Base-by-base conservation (phyloP, 2,113 vertebrate genomes). In the Sylvietta virens region DNA sequence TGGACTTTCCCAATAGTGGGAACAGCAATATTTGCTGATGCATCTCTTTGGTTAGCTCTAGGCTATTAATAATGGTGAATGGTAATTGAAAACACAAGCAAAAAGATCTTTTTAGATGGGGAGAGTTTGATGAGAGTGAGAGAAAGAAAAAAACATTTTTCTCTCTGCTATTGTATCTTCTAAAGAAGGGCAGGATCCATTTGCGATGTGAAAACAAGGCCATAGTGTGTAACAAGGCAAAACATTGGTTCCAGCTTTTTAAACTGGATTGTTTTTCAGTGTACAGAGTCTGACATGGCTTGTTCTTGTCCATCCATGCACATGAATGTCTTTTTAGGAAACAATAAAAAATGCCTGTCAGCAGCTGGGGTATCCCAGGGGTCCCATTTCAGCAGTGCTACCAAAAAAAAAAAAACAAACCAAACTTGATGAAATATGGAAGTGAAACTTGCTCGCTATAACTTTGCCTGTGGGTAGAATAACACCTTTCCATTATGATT, bases 231-330 rank as follows among this genome's bases (percentile, higher is more conserved):
- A 91, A 62, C n/a, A 12, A 6, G n/a, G 51, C 30, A 79, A 70
- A 84, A 70, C 69, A 9, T 28, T 56, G 6, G 31, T 83, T 90
- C 54, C 64, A 66, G 31, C 20, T 88, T 93, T 74, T 82, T 39
- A 1, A 74, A 84, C 53, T 35, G 30, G 33, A 15, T 62, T 74
- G 42, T 15, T 73, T 81, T 81, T 45, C 23, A 44, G 9, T 48
- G 21, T 71, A 74, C 20, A 27, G 21, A 64, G 27, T 71, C 65
- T 58, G 83, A 44, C 40, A 17, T 40, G 31, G 15, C 31, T 86
- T 92, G 18, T 84, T 84, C 73, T 76, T 89, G 65, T 91, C 69
- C 54, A 74, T 71, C 64, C 65, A n/a, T 69, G 65, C 83, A 74
- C 53, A 47, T 64, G 40, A 92, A 71, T 2, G 3, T 51, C 35